Evolutionary conservation across 2,888 invertebrate species (phyloP), one percentile per base, ranked within the genome.

Genomic region (Macrosiphum euphorbiae): DNA sequence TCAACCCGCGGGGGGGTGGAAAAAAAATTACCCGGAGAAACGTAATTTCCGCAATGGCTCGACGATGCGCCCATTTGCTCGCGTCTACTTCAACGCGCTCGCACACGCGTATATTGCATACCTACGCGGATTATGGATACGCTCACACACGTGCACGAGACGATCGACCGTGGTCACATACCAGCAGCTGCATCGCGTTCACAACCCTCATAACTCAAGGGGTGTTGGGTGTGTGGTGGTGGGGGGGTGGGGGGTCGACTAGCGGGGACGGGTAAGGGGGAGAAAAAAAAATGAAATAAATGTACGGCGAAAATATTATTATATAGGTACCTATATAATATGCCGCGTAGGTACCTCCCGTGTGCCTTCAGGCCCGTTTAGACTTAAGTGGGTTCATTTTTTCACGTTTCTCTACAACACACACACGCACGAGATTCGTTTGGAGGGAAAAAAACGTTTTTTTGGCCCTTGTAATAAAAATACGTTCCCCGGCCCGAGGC

Each of bases 151-250:
- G 50, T 55, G 47, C 87, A 16, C 67, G 67, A 61, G 67, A 61
- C 92, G 41, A 92, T 88, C 88, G 78, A 92, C 88, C 92, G 55
- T 58, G 47, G 94, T 86, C 78, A 55, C 24, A 50, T 44, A 86
- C 94, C 94, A 94, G 94, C 94, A 94, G 94, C 94, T 94, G 94
- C 89, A 86, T 86, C 93, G 89, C 84, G 78, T 90, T 89, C 85
- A 84, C 55, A 84, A 90, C 93, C 93, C 93, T 90, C 94, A 86
- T 94, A 90, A 94, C 90, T 90, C 58, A 67, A 8, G 26, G 90
- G 89, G 85, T 67, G 44, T 4, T 44, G 44, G 0, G 47, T 47
- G 47, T 0, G 67, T 5, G 7, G 47, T 3, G 89, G 58, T 20
- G 10, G 47, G 47, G 24, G 44, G 44, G 0, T 3, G 44, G n/a